Percentiles rank a stretch among this genome's conserved stretches.
Conservation (phyloP, 2,888 invertebrate species). For the Galeopsomyia nigrocyanea region DNA sequence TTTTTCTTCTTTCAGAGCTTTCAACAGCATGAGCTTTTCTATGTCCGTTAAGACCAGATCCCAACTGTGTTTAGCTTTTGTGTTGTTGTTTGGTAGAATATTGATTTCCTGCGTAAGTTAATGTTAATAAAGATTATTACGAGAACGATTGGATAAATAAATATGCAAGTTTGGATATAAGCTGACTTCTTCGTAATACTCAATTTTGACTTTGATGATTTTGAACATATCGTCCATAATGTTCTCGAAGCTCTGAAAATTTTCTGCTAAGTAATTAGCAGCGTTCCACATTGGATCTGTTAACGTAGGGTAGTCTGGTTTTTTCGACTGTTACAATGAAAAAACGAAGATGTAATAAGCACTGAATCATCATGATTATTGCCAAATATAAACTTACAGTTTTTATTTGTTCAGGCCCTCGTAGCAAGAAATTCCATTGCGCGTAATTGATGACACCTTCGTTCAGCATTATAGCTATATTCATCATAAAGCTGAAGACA, state of each 20-base stretch:
- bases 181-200: slow-evolving; percentile 74
- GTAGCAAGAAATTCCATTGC: slow-evolving; percentile 85
- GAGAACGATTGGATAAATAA: too few relatives aligned
- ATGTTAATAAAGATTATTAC: too few relatives aligned
- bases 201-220: slow-evolving; percentile 74
- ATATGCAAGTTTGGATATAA: not conserved
- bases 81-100: slow-evolving; percentile 68
- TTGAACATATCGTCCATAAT: slow-evolving; percentile 72
- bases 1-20: slow-evolving; percentile 83
- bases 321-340: slow-evolving; percentile 67
- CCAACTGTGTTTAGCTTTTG: slow-evolving; percentile 72
- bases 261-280: slow-evolving; percentile 75
- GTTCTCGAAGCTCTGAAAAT: slow-evolving; percentile 72
- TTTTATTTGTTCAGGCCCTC: slow-evolving; percentile 78
- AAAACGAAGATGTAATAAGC: not conserved
- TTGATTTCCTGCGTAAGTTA: slow-evolving; percentile 71
- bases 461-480: slow-evolving; percentile 81
- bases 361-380: not conserved
- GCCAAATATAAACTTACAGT: slow-evolving; percentile 61
- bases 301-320: slow-evolving; percentile 75
- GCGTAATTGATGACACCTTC: slow-evolving; percentile 72
- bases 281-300: slow-evolving; percentile 80
- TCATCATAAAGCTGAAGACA: slow-evolving; percentile 88
- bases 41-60: slow-evolving; percentile 76
- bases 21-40: slow-evolving; percentile 86